Evolutionary conservation across 2,113 vertebrate species (phyloP).

Genomic region (Micromys minutus): DNA sequence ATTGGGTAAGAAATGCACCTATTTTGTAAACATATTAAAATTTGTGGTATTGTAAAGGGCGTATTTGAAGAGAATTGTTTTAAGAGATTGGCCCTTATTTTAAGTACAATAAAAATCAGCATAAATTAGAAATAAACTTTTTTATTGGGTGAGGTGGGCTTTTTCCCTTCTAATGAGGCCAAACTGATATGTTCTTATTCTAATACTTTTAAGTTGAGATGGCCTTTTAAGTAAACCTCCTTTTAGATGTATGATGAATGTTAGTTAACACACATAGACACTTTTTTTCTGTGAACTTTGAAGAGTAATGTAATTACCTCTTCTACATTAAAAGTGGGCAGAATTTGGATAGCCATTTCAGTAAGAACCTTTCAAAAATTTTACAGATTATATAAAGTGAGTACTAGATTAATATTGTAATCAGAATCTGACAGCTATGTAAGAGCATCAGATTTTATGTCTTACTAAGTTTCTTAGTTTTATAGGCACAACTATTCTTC

Average conservation of each 20-base stretch:
- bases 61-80: slow-evolving; percentile 23
- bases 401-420: slow-evolving; percentile 49
- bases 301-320: slow-evolving; percentile 13
- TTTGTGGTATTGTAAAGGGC: not conserved
- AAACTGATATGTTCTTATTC: slow-evolving; percentile 34
- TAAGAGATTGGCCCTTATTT: not conserved
- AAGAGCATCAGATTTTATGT: not conserved
- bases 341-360: slow-evolving; percentile 9
- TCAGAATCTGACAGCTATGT: slow-evolving; percentile 39
- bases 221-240: slow-evolving; percentile 47
- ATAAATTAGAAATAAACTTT: slow-evolving; percentile 51
- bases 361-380: slow-evolving; percentile 47
- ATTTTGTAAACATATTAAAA: slow-evolving; percentile 19
- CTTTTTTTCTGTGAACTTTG: slow-evolving; percentile 48
- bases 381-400: slow-evolving; percentile 35
- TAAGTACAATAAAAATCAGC: slow-evolving; percentile 32
- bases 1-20: slow-evolving; percentile 10
- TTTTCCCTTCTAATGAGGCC: not conserved
- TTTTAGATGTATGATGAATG: slow-evolving; percentile 11
- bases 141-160: not conserved
- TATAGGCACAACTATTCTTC: not conserved
- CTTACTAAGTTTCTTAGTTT: slow-evolving; percentile 53
- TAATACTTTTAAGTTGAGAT: not conserved
- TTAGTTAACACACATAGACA: slow-evolving; percentile 16
- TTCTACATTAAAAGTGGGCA: not conserved